Percentiles rank a stretch among this genome's conserved stretches.
These are phyloP conservation scores for Phymastichus coffea DNA, from an alignment of 1,140 invertebrate species.

Conservation along the genomic window DNA sequence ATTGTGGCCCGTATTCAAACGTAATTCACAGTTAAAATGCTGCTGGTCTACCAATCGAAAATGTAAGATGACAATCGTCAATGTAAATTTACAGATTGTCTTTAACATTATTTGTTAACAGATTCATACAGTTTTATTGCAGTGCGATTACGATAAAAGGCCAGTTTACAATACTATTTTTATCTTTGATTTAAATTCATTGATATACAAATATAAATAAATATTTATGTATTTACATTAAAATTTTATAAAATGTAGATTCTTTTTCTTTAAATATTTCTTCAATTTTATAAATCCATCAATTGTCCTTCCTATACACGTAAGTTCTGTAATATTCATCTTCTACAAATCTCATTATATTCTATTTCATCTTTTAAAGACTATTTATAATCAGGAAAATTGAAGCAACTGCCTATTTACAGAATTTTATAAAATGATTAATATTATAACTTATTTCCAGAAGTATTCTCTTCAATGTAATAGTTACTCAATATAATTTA, in stretches of 20 bases:
- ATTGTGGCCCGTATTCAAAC: slow-evolving; percentile 42
- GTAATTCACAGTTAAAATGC: slow-evolving; percentile 45
- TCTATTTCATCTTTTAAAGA: slow-evolving; percentile 6
- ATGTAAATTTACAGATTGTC: slow-evolving; percentile 26
- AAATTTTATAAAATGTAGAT: too few species aligned
- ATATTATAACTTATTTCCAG: too few species aligned
- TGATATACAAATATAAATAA: too few species aligned
- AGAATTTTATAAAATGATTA: too few species aligned
- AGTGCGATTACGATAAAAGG: slow-evolving; percentile 37
- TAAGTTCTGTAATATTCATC: not conserved
- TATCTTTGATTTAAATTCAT: too few species aligned
- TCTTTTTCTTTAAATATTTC: not conserved
- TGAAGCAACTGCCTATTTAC: slow-evolving; percentile 1
- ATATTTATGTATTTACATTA: too few species aligned
- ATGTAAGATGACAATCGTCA: slow-evolving; percentile 34
- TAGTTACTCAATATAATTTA: too few species aligned
- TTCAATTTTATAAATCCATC: not conserved
- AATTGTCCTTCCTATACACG: not conserved
- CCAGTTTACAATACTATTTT: slow-evolving; percentile 32
- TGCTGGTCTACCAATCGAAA: slow-evolving; percentile 39
- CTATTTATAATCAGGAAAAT: not conserved
- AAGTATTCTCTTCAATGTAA: too few species aligned
- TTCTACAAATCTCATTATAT: not conserved
- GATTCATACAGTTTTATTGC: slow-evolving; percentile 48
- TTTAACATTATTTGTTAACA: slow-evolving; percentile 38